Evolutionary conservation across 2,113 vertebrate species (phyloP).

Genomic region (Setophaga kirtlandii): DNA sequence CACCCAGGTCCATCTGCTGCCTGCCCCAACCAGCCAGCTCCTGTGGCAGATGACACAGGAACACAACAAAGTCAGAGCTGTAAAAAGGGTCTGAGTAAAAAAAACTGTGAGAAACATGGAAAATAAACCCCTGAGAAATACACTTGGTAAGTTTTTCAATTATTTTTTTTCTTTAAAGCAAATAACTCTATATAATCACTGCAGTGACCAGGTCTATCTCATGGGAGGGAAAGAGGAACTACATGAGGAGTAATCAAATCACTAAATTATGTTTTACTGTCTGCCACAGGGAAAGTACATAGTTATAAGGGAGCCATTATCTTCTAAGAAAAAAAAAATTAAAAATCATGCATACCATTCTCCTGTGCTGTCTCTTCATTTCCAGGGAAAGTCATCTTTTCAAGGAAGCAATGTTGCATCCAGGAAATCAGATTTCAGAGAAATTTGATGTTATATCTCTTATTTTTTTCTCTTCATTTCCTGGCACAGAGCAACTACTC

Average conservation of each 20-base stretch:
- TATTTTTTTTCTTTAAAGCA: not conserved
- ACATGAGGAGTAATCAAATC: not conserved
- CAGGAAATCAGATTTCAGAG: not conserved
- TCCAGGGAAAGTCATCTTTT: not conserved
- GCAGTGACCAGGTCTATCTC: not conserved
- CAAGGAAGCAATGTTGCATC: not conserved
- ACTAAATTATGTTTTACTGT: not conserved
- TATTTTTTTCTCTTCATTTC: not conserved
- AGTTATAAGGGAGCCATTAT: not conserved
- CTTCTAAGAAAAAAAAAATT: not conserved
- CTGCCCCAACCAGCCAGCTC: constrained; percentile 22
- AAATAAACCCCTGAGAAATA: not conserved
- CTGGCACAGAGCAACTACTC: not conserved
- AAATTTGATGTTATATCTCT: not conserved
- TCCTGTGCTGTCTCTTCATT: not conserved
- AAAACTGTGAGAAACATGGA: not conserved
- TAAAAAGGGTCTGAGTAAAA: not conserved
- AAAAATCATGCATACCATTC: not conserved
- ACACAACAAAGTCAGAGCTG: constrained; percentile 12
- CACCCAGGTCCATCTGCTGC: constrained; percentile 66
- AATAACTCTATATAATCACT: not conserved
- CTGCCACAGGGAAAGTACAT: not conserved
- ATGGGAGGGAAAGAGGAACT: not conserved
- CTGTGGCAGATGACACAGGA: not conserved
- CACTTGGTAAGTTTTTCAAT: not conserved